Base-by-base conservation (phyloP, 1,140 invertebrate genomes). In the Lepidurus couesii region DNA sequence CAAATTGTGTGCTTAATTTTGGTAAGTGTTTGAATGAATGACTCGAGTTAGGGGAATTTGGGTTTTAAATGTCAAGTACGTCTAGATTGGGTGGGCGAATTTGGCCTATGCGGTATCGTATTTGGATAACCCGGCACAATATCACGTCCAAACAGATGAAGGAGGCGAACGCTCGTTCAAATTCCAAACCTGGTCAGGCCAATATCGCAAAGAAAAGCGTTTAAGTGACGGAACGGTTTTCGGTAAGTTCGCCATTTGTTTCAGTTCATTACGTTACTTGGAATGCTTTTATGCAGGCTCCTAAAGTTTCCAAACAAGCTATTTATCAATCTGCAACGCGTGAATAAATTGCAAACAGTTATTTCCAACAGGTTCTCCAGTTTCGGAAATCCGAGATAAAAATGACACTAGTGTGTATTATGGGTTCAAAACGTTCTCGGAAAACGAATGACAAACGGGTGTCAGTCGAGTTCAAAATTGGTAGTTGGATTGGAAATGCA, bases 81-180 rank as follows among this genome's bases (percentile, higher is more conserved):
- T 34, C 34, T 65, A 65, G 53, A 65, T 65, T 65, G 53, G 16
- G 21, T 13, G 16, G 53, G 53, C n/a, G 7, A 65, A 65, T 16
- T 65, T 13, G 16, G 53, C 53, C 53, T 65, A 65, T 65, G 53
- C 53, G 21, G 13, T 13, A 65, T n/a, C 53, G 1, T 65, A 65
- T 65, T 65, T 65, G 53, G 53, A 87, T 24, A 84, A 86, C 80
- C 88, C 88, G 9, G 88, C 88, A 0, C 93, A 95, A 85, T 95
- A 94, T 84, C 93, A 95, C 85, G 93, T 95, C 81, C 94, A 95
- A 85, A 95, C 93, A n/a, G 94, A 95, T 83, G 93, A 94, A 85
- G 93, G 93, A 34, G 91, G 91, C 0, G 93, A 95, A 82, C 87
- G 93, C 26, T 83, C 81, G 76, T 84, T 84, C 81, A 80, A 80